A percentile compares a stretch with the other conserved stretches of the same genome.
Evolutionary conservation across 2,888 invertebrate species (phyloP).

Genomic region (Nemotelus pantherinus): DNA sequence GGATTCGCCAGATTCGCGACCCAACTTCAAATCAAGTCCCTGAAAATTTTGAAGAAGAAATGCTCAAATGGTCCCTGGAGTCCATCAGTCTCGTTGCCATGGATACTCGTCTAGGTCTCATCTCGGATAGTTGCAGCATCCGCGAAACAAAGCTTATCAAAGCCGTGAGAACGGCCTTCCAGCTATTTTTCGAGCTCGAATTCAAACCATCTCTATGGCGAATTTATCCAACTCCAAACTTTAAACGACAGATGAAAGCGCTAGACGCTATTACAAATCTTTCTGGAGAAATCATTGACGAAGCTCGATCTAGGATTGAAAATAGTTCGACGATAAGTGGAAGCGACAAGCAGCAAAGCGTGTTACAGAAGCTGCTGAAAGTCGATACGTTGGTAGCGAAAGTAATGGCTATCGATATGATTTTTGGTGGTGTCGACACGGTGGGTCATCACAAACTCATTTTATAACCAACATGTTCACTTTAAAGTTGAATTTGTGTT

Average conservation of each 20-base stretch:
- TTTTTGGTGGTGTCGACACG: constrained; percentile 78
- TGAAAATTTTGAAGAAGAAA: constrained; percentile 65
- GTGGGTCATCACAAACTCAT: constrained; percentile 64
- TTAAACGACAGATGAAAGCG: constrained; percentile 56
- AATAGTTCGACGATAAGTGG: constrained; percentile 1
- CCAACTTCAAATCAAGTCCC: constrained; percentile 54
- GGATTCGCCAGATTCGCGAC: constrained; percentile 55
- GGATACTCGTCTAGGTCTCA: constrained; percentile 59
- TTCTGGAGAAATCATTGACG: constrained; percentile 61
- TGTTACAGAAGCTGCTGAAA: constrained; percentile 72
- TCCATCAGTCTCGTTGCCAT: constrained; percentile 64
- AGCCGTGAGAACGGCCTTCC: constrained; percentile 56
- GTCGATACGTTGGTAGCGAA: constrained; percentile 71
- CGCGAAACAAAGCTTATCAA: constrained; percentile 55
- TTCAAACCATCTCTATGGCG: constrained; percentile 60
- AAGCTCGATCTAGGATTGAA: constrained; percentile 57
- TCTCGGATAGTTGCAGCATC: constrained; percentile 46
- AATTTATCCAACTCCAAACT: constrained; percentile 57
- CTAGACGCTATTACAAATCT: constrained; percentile 59
- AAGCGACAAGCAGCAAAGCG: constrained; percentile 67
- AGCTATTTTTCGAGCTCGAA: constrained; percentile 58
- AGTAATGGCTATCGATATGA: constrained; percentile 76
- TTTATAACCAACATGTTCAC: background rate
- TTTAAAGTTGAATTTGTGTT: background rate
- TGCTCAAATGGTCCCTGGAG: constrained; percentile 71